Conservation (phyloP, 2,888 invertebrate species). For the Elegia similella region DNA sequence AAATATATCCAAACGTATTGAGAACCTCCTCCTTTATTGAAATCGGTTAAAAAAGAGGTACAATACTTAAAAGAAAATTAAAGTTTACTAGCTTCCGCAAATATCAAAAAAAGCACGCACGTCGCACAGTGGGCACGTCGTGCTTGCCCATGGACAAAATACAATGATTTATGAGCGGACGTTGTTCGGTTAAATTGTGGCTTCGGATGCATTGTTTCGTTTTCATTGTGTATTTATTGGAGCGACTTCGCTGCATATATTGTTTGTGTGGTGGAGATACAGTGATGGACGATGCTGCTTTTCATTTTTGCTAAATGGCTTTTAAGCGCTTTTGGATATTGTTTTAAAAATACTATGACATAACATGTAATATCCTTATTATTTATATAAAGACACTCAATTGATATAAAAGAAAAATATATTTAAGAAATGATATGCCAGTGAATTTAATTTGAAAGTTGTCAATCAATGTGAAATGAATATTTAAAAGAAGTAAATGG, state of each 20-base stretch:
- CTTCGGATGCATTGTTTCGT: conserved; percentile 8
- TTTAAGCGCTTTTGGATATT: background rate
- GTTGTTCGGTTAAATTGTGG: conserved; percentile 9
- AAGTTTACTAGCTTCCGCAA: background rate
- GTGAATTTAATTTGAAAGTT: too few species aligned
- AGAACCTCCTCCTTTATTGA: too few species aligned
- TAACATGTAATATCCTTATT: background rate
- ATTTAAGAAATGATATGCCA: too few species aligned
- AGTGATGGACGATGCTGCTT: conserved; percentile 1
- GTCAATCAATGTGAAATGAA: too few species aligned
- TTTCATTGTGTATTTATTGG: conserved; percentile 11
- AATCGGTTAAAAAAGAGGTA: too few species aligned
- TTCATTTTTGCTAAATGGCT: background rate
- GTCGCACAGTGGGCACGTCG: background rate
- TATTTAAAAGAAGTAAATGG: too few species aligned
- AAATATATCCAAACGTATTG: too few species aligned
- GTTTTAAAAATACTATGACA: background rate
- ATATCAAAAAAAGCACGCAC: background rate
- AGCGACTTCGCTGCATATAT: background rate
- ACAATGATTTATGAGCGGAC: conserved; percentile 11
- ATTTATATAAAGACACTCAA: background rate
- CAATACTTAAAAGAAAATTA: too few species aligned
- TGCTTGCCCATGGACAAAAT: conserved; percentile 8
- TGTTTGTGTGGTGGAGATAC: conserved; percentile 7
- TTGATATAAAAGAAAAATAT: too few species aligned